Evolutionary conservation across 1,140 invertebrate genomes (phyloP), one percentile per base, ranked within the genome.

Genomic region (Zaprionus inermis): DNA sequence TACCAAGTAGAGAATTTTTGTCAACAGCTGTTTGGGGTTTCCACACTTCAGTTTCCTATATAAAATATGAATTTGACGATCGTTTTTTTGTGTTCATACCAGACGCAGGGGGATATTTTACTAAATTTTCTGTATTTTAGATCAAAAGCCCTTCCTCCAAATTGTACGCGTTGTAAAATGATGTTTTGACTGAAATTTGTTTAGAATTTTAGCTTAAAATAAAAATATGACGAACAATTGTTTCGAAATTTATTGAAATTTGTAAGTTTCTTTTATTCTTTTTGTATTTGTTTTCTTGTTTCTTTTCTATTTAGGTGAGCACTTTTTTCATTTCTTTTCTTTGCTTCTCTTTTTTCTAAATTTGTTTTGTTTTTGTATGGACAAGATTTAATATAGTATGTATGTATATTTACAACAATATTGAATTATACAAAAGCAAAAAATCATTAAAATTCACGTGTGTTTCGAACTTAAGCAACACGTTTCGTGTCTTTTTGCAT

Each of bases 191-290:
- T 86, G 82, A 86, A 86, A 86, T 76, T 81, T 75, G 1, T 64
- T 12, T 71, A 71, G 79, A 76, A 74, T 77, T 85, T 79, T 44
- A 65, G 64, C 83, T 86, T 85, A 71, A 82, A 86, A 86, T 86
- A 86, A 86, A 85, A 86, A 79, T 88, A 76, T 88, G 63, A 70
- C 57, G 69, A 76, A 61, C 76, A 82, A 75, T 73, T 82, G 68
- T 86, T 86, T 86, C 72, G 79, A 74, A 61, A 88, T 88, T 86
- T 86, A 88, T 88, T 82, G 54, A 61, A 88, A 68, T 71, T 16
- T 52, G 49, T 36, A 28, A 41, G 64, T 82, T 88, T 88, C 64
- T 82, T 88, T 88, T 76, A 81, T 79, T 73, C n/a, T 68, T 66
- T 76, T 80, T 79, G 44, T 10, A 49, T 77, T 63, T 70, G 60